Conservation (phyloP, 2,113 vertebrate genomes). For the Malurus elegans region DNA sequence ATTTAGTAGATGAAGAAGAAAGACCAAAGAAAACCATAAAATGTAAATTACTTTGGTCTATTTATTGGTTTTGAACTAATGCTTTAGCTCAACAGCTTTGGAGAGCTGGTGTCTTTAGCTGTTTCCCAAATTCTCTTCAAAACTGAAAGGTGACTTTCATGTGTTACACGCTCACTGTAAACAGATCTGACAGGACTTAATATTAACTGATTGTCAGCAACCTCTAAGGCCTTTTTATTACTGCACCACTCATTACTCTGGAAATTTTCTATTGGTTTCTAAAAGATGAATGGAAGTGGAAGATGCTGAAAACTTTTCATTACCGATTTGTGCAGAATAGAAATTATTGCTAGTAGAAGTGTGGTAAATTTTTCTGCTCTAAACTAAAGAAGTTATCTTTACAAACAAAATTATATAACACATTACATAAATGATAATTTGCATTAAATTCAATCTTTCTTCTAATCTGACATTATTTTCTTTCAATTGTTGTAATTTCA, state of each 20-base stretch:
- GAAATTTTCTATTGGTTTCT: neutral
- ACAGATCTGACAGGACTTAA: neutral
- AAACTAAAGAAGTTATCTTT: neutral
- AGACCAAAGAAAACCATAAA: neutral
- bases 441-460: neutral
- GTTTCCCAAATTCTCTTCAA: neutral
- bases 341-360: neutral
- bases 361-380: neutral
- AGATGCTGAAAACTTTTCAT: neutral
- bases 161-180: neutral
- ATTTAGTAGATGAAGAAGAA: neutral
- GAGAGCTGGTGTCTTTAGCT: neutral
- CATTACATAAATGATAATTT: neutral
- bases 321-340: neutral
- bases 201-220: neutral
- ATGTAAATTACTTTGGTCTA: neutral
- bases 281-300: neutral
- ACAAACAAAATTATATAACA: neutral
- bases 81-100: neutral
- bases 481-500: neutral
- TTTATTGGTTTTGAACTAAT: neutral
- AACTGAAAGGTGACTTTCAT: neutral
- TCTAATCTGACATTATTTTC: neutral
- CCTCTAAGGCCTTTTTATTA: neutral
- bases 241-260: neutral